Evolutionary conservation across 2,113 vertebrate species (phyloP).

Genomic region (Labeo catla): DNA sequence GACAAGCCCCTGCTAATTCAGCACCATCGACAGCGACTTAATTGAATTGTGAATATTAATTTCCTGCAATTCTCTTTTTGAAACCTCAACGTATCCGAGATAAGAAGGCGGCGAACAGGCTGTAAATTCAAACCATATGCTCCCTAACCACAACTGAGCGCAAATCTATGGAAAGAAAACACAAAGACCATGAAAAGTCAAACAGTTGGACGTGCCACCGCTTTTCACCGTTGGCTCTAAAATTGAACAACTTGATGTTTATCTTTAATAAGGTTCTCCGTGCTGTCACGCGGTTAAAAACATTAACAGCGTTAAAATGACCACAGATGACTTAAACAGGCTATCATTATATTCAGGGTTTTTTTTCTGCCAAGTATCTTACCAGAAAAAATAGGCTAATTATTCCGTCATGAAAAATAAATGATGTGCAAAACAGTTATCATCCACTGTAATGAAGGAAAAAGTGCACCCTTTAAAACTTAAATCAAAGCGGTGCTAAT

Average conservation of each 20-base stretch:
- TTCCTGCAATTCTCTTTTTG: slow-evolving; percentile 34
- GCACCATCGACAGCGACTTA: slow-evolving; percentile 60
- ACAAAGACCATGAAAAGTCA: neutral
- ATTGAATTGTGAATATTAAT: slow-evolving; percentile 52
- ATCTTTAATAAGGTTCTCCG: neutral
- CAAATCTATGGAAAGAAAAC: slow-evolving; percentile 4
- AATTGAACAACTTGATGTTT: slow-evolving; percentile 10
- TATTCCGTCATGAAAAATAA: neutral
- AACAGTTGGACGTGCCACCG: neutral
- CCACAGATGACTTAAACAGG: neutral
- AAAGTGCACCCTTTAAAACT: neutral
- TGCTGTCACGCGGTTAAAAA: neutral
- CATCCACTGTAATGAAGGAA: neutral
- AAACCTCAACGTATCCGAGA: slow-evolving; percentile 19
- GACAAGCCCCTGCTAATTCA: slow-evolving; percentile 57
- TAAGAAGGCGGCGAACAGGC: slow-evolving; percentile 3
- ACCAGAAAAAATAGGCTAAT: neutral
- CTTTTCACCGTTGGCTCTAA: neutral
- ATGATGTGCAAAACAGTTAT: neutral
- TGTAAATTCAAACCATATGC: slow-evolving; percentile 40
- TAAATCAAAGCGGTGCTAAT: neutral
- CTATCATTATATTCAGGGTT: neutral
- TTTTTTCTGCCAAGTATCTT: neutral
- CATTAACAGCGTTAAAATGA: slow-evolving; percentile 4
- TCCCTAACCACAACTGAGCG: neutral